Evolutionary conservation across 2,888 invertebrate species (phyloP).

Genomic region (Dynastes hyllus): DNA sequence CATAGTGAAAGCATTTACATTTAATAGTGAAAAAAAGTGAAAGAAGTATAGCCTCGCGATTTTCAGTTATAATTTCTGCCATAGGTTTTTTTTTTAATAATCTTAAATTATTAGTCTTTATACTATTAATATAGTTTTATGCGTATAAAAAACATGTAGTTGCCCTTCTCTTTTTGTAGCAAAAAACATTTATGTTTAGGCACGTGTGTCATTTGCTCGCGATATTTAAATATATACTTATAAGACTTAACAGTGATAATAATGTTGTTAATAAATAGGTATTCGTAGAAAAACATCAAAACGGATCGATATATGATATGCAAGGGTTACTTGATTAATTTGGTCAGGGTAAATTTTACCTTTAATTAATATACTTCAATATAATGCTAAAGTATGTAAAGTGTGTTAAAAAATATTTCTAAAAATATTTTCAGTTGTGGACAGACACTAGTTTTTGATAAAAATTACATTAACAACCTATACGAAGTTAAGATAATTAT

Average conservation of each 20-base stretch:
- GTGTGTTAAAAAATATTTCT: slow-evolving; percentile 19
- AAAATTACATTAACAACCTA: slow-evolving; percentile 6
- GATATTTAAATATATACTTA: slow-evolving; percentile 22
- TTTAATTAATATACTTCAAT: slow-evolving; percentile 2
- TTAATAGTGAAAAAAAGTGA: background rate
- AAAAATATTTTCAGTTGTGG: slow-evolving; percentile 27
- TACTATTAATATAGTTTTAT: background rate
- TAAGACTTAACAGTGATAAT: slow-evolving; percentile 33
- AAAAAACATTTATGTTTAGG: slow-evolving; percentile 47
- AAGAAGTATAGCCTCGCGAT: background rate
- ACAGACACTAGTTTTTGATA: slow-evolving; percentile 39
- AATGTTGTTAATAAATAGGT: slow-evolving; percentile 26
- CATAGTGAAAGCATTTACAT: background rate
- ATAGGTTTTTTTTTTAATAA: background rate
- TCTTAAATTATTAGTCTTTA: background rate
- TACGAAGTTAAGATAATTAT: background rate
- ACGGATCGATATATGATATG: slow-evolving; percentile 45
- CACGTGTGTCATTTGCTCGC: slow-evolving; percentile 36
- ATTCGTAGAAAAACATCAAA: slow-evolving; percentile 26
- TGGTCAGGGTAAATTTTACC: slow-evolving; percentile 28
- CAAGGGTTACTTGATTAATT: slow-evolving; percentile 42
- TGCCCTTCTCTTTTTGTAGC: slow-evolving; percentile 23
- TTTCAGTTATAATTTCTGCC: slow-evolving; percentile 16
- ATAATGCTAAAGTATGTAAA: slow-evolving; percentile 9
- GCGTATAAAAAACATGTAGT: slow-evolving; percentile 14